Evolutionary conservation across 37 sponge, comb jelly and placozoan genomes (phyloP), one percentile per base, ranked within the genome.

Genomic region (Mnemiopsis leidyi): DNA sequence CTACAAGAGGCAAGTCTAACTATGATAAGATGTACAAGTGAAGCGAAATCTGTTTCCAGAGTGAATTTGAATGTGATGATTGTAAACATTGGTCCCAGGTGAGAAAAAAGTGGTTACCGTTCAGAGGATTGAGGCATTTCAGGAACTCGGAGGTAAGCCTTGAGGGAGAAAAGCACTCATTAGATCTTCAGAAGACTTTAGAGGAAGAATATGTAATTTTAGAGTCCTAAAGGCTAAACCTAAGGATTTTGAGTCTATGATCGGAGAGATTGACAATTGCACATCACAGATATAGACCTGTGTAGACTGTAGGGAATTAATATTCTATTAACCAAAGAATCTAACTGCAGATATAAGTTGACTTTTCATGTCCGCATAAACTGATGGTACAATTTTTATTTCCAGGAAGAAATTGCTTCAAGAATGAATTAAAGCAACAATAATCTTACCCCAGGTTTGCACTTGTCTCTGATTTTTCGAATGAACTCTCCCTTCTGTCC

Each of bases 81-180:
- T 25, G n/a, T 29, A 28, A 71, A 29, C 20, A 23, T 71, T 71
- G 30, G 73, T 29, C 30, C 25, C 25, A 71, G 82, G 3, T 20
- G 23, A 35, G 36, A 82, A 82, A 30, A n/a, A n/a, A 37, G 39
- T 38, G 61, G 26, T 85, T 85, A 85, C 90, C 90, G 90, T 85
- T 85, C 90, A 25, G 90, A 40, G 35, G 90, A 38, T 36, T 38
- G 90, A 85, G 90, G 90, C 7, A 40, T 40, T 37, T 85, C 90
- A 13, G 90, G 90, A 40, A 85, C 90, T 85, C 61, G 1, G 48
- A 85, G 90, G 61, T 85, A 85, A 85, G 90, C 90, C 90, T 85
- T 85, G 90, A 35, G 90, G 61, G 90, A 85, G 90, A 39, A 85
- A 26, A 39, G 16, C 1, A 13, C 61, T 48, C 13, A 48, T 48